Evolutionary conservation across 2,113 vertebrate genomes (phyloP).

Genomic region (Potamarius usumacintae): DNA sequence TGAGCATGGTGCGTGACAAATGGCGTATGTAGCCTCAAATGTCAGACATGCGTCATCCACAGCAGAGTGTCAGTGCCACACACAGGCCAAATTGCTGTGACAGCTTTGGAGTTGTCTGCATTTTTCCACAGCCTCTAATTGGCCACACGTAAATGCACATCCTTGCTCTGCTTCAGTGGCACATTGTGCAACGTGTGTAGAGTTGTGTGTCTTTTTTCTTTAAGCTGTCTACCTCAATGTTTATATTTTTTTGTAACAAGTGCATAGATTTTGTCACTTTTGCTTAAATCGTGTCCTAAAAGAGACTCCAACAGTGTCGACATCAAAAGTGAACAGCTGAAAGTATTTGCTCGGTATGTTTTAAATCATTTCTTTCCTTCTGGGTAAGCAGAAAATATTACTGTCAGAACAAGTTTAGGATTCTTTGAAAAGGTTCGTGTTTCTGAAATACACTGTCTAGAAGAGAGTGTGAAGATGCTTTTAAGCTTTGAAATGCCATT

Average conservation of each 20-base stretch:
- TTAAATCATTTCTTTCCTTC: slow-evolving; percentile 2
- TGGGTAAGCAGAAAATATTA: slow-evolving; percentile 13
- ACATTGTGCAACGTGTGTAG: neutral
- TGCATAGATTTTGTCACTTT: neutral
- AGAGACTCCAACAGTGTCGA: neutral
- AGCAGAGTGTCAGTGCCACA: neutral
- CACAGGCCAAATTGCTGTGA: slow-evolving; percentile 26
- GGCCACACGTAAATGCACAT: slow-evolving; percentile 10
- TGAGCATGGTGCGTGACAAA: slow-evolving; percentile 37
- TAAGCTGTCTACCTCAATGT: neutral
- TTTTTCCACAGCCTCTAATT: slow-evolving; percentile 40
- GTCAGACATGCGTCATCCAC: slow-evolving; percentile 43
- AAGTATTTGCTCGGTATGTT: neutral
- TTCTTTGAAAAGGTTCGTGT: neutral
- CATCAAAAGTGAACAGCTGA: neutral
- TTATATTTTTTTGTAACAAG: neutral
- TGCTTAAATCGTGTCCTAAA: slow-evolving; percentile 7
- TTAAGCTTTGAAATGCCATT: neutral
- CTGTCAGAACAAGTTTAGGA: slow-evolving; percentile 18
- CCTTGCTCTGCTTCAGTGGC: slow-evolving; percentile 3
- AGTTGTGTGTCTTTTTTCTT: neutral
- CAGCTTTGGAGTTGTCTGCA: slow-evolving; percentile 20
- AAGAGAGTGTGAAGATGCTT: neutral
- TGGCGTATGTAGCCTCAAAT: slow-evolving; percentile 17
- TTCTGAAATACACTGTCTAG: neutral